Conservation (phyloP, 2,888 invertebrate species). For the Onthophagus sagittarius region DNA sequence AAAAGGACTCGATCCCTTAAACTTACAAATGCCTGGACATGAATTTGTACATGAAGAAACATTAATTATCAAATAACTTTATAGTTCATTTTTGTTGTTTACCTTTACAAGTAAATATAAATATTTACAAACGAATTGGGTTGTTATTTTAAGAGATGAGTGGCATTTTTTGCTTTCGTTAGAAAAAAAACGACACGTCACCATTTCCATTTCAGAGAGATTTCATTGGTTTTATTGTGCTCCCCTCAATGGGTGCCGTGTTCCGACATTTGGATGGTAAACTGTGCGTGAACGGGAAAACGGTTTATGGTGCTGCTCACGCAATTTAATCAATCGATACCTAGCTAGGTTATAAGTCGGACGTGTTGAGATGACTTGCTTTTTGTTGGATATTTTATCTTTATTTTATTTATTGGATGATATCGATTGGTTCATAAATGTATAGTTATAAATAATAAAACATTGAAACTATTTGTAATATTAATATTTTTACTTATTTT, state of each 20-base stretch:
- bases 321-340: slow-evolving; percentile 5
- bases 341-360: background rate
- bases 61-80: slow-evolving; percentile 54
- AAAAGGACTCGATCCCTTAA: slow-evolving; percentile 72
- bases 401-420: background rate
- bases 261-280: slow-evolving; percentile 4
- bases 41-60: slow-evolving; percentile 53
- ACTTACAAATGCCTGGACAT: slow-evolving; percentile 67
- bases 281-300: slow-evolving; percentile 11
- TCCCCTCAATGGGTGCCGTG: slow-evolving; percentile 4
- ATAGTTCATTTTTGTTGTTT: no score
- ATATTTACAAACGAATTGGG: background rate
- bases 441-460: no score
- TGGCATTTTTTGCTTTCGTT: background rate
- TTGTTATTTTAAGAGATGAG: background rate
- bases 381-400: background rate
- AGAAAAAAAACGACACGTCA: background rate
- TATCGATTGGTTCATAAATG: background rate
- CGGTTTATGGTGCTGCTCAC: slow-evolving; percentile 1
- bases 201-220: background rate
- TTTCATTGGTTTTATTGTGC: slow-evolving; percentile 6
- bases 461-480: no score
- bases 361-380: background rate
- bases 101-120: background rate
- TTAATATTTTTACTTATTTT: no score